Percentiles rank a stretch among this genome's conserved stretches.
These are phyloP conservation scores for Phoxinus dragarum DNA, from an alignment of 2,797 vertebrate genomes.

Conservation along the genomic window DNA sequence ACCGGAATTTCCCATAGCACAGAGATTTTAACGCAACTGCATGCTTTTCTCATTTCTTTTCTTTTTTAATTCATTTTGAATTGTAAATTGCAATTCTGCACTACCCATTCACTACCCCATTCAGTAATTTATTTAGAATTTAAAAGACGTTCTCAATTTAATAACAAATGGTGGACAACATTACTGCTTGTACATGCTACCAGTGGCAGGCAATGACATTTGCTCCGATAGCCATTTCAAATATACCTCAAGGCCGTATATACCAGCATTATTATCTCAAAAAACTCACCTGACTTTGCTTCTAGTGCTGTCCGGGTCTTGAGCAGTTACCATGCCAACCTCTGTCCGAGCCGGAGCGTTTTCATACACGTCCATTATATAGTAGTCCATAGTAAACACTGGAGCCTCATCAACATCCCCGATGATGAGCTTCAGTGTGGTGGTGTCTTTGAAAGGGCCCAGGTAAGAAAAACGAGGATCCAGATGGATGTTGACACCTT, in stretches of 20 bases:
- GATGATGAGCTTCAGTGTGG: conserved; percentile 89
- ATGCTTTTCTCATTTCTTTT: too few relatives aligned
- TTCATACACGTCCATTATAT: conserved; percentile 90
- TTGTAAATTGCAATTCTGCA: not conserved
- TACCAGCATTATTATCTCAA: not conserved
- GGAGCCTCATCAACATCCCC: conserved; percentile 92
- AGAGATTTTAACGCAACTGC: too few relatives aligned
- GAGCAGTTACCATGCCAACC: conserved; percentile 86
- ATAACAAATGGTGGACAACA: not conserved
- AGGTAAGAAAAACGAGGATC: conserved; percentile 89
- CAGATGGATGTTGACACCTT: conserved; percentile 87
- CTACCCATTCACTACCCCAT: not conserved
- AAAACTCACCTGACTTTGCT: conserved; percentile 84
- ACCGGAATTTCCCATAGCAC: too few relatives aligned
- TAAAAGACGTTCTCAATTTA: not conserved
- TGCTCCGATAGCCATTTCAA: not conserved
- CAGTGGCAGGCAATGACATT: not conserved
- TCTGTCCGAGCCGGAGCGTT: conserved; percentile 83
- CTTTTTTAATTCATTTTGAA: not conserved
- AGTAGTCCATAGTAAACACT: conserved; percentile 87
- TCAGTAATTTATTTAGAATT: not conserved
- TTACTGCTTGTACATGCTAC: not conserved
- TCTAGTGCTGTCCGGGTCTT: conserved; percentile 88
- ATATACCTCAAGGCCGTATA: not conserved
- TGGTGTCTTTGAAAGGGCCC: conserved; percentile 91